A percentile compares a stretch with the other conserved stretches of the same genome.
Conservation (phyloP, 1,140 invertebrate species). For the Eupeodes corollae region DNA sequence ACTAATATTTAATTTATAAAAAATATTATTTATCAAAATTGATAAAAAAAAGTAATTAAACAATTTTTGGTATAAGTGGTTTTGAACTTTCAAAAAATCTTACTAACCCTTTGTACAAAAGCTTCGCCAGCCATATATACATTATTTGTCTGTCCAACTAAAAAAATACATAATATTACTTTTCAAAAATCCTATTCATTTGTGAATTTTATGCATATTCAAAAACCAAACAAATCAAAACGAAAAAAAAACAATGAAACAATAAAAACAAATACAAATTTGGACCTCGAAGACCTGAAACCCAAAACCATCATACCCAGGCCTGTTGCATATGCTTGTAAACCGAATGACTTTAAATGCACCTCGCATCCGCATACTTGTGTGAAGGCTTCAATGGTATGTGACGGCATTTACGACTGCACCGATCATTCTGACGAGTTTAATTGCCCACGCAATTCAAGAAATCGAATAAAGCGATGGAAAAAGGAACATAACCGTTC, state of each 20-base stretch:
- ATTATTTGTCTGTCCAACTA: too few species aligned
- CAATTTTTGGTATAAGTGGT: too few species aligned
- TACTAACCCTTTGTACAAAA: too few species aligned
- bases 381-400: constrained; percentile 50
- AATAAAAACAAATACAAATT: background rate
- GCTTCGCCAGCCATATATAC: too few species aligned
- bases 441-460: constrained; percentile 41
- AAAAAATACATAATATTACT: too few species aligned
- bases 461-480: constrained; percentile 21
- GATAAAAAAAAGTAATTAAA: too few species aligned
- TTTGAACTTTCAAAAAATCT: too few species aligned
- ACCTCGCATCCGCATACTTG: constrained; percentile 38
- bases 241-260: background rate
- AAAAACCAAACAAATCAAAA: constrained; percentile 6
- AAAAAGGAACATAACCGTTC: constrained; percentile 10
- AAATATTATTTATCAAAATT: too few species aligned
- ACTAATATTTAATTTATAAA: too few species aligned
- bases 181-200: too few species aligned
- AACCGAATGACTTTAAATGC: constrained; percentile 33
- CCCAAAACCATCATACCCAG: constrained; percentile 5
- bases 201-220: background rate
- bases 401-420: constrained; percentile 59
- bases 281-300: background rate
- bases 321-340: constrained; percentile 16
- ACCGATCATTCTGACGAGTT: constrained; percentile 59